Evolutionary conservation across 2,797 vertebrate genomes (phyloP), one percentile per base, ranked within the genome.

Genomic region (Xerus rutilus): DNA sequence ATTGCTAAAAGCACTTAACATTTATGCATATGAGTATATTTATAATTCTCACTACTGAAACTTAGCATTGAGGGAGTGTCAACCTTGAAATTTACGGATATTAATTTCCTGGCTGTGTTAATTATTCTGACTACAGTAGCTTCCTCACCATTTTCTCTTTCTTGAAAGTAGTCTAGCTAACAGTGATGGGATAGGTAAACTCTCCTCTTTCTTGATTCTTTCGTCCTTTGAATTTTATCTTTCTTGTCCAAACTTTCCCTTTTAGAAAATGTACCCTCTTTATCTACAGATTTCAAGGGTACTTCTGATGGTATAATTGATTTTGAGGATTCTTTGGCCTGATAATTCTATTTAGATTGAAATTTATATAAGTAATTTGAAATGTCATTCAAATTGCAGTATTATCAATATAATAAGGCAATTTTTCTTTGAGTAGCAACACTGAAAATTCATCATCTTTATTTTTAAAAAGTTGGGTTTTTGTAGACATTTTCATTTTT

Each of bases 331-430:
- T 70, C 6, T 89, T 79, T 32, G 43, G 0, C 13, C 43, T 88
- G 54, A 62, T 87, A 85, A 10, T 73, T 89, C 62, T 45, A 47
- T 77, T 91, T 83, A 87, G 10, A 72, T 92, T 62, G 47, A 94
- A 93, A 94, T 54, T 25, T 79, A 45, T 49, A 28, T n/a, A 73
- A 69, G 4, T 54, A 82, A 52, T 28, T 78, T 94, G 28, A 97
- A 43, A 72, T 39, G 20, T 81, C 45, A 82, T 18, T 86, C 57
- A 83, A 83, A 74, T n/a, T 81, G 25, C 52, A 79, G 3, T 23
- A 43, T 87, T 35, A 67, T 70, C 45, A 87, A 25, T 90, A 59
- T 59, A 93, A 62, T 25, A 88, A 23, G 43, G 0, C 1, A 8
- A 32, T 21, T 21, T 18, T 77, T 72, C 28, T 91, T 82, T 92